These are phyloP conservation scores for Bolborhynchus lineola DNA, from an alignment of 2,113 vertebrate species.

Conservation along the genomic window DNA sequence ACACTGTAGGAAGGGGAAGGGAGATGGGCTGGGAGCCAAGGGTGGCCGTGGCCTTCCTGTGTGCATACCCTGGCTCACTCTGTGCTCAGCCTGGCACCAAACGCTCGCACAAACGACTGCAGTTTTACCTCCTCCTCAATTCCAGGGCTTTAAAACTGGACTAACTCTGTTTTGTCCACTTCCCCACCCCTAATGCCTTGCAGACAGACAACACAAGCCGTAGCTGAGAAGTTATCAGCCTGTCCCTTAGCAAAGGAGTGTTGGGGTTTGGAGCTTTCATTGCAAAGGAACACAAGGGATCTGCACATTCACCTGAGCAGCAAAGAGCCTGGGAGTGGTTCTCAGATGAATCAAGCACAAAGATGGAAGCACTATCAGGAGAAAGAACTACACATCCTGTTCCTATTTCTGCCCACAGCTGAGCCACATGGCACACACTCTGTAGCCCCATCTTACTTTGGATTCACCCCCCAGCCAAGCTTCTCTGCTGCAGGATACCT, in stretches of 20 bases:
- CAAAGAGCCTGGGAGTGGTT: background rate
- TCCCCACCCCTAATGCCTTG: background rate
- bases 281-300: background rate
- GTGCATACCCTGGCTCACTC: background rate
- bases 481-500: background rate
- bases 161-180: background rate
- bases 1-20: background rate
- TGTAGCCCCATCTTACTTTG: background rate
- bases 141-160: background rate
- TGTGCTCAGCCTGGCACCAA: background rate
- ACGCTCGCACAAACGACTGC: background rate
- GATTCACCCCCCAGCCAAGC: background rate
- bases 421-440: background rate
- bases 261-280: background rate
- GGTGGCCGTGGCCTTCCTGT: background rate
- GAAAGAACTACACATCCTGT: background rate
- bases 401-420: background rate
- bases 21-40: background rate
- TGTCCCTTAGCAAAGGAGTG: background rate
- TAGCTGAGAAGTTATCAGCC: rapidly evolving
- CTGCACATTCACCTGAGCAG: background rate
- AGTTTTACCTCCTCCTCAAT: background rate
- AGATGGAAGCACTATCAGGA: background rate
- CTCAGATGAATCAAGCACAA: background rate
- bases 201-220: background rate